Base-by-base conservation (phyloP, 2,113 vertebrate species). In the Aleadryas rufinucha region DNA sequence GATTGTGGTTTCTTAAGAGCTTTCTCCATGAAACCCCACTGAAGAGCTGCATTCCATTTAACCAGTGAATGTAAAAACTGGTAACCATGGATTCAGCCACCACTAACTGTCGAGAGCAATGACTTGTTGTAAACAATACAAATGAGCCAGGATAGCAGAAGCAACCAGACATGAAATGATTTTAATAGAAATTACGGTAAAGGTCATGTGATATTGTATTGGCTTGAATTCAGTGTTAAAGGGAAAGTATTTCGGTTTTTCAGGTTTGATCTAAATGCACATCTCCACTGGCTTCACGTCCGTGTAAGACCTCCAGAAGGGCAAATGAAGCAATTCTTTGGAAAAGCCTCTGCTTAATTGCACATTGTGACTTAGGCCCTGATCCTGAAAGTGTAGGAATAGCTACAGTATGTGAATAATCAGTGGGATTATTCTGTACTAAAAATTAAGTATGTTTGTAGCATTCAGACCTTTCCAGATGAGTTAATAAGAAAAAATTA, bases 151-250 rank as follows among this genome's bases (percentile, higher is more conserved):
- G 97, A 97, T 97, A 97, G 97, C 97, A 98, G 97, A 97, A 97
- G 97, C 98, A 98, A 98, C 98, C 98, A 98, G 97, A 98, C 98
- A 98, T 98, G 98, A 98, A 98, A 98, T 97, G 97, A 98, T 98
- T 98, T 98, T 98, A 98, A 98, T 98, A 97, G 98, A 98, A 98
- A 98, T 98, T 98, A 98, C 87, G 96, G 98, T 98, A 98, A 98
- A 98, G 98, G 98, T 98, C 98, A 98, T 96, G 97, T 98, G 98
- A 98, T 97, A 79, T 77, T 92, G 84, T 96, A 94, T 96, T 94
- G 30, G 97, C 96, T 96, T 97, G 95, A 97, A 96, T 97, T 97
- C 97, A 81, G 80, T 81, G 97, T 98, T 98, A 98, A 98, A 98
- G 98, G 98, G 96, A 96, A 98, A 98, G 98, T 94, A 94, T 96